phyloP scores from a whole-genome alignment of 2,888 invertebrate species.

The Lamellibrachia columna region DNA sequence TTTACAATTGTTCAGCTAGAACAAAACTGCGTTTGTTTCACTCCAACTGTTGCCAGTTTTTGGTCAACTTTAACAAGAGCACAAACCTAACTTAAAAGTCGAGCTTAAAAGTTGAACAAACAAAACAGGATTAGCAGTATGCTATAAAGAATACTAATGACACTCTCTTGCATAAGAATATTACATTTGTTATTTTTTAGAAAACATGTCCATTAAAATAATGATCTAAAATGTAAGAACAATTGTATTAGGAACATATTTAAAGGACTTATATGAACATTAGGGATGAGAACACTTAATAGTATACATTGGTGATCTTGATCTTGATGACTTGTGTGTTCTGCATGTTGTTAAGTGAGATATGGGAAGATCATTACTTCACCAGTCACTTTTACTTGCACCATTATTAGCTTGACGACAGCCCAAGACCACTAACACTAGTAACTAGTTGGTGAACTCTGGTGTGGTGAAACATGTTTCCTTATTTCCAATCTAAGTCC shows the following conservation, averaged over 20 bases:
- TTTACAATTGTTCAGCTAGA: too few relatives aligned
- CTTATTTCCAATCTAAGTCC: neutral
- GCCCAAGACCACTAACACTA: too few relatives aligned
- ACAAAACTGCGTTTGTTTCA: too few relatives aligned
- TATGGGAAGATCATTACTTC: too few relatives aligned
- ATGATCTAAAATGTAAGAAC: too few relatives aligned
- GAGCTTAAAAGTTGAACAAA: neutral
- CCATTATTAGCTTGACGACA: too few relatives aligned
- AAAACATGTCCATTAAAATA: neutral
- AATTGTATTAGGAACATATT: too few relatives aligned
- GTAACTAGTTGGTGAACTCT: neutral
- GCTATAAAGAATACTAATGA: neutral
- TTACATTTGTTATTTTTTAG: neutral
- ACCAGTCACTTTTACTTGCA: too few relatives aligned
- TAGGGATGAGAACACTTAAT: neutral
- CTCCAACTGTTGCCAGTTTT: too few relatives aligned
- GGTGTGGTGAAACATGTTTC: neutral
- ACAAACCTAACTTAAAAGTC: neutral
- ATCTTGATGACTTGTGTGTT: neutral
- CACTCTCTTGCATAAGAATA: neutral
- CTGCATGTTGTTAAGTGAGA: too few relatives aligned
- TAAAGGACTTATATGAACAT: neutral
- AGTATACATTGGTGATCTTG: neutral
- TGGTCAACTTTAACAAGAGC: neutral
- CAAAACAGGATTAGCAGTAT: neutral